Percentiles rank a stretch among this genome's conserved stretches.
phyloP scores from a whole-genome alignment of 2,113 vertebrate genomes.

The Oreochromis niloticus region DNA sequence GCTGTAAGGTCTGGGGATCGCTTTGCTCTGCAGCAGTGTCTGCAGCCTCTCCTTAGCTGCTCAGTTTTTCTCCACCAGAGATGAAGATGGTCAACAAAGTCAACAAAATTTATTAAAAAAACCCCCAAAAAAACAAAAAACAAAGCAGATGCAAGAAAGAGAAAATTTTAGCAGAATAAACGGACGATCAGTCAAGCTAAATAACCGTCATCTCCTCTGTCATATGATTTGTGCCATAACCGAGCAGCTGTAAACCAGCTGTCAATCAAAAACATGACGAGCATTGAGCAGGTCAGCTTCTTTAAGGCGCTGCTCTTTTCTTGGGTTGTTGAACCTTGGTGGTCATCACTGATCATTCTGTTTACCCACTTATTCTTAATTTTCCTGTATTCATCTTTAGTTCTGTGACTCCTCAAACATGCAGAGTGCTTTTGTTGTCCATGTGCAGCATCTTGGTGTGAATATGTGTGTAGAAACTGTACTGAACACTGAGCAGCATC shows the following conservation, averaged over 20 bases:
- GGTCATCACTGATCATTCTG: neutral
- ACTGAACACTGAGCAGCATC: neutral
- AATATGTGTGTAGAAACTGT: neutral
- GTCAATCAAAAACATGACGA: neutral
- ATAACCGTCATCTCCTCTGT: neutral
- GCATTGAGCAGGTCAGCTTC: neutral
- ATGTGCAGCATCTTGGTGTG: neutral
- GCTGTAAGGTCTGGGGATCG: neutral
- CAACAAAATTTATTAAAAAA: neutral
- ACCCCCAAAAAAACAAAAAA: too few species aligned
- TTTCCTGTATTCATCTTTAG: neutral
- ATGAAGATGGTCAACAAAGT: neutral
- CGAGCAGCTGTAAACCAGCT: neutral
- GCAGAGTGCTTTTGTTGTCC: fast-evolving
- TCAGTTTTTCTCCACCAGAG: neutral
- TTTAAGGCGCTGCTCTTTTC: neutral
- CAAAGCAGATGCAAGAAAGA: neutral
- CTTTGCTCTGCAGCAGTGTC: neutral
- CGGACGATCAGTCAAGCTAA: neutral
- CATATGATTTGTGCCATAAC: neutral
- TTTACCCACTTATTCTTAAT: neutral
- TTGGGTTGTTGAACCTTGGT: neutral
- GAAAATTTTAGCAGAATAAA: neutral
- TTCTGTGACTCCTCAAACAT: neutral
- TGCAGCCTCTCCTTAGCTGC: neutral